Base-by-base conservation (phyloP, 2,113 vertebrate species). In the Smithornis capensis region DNA sequence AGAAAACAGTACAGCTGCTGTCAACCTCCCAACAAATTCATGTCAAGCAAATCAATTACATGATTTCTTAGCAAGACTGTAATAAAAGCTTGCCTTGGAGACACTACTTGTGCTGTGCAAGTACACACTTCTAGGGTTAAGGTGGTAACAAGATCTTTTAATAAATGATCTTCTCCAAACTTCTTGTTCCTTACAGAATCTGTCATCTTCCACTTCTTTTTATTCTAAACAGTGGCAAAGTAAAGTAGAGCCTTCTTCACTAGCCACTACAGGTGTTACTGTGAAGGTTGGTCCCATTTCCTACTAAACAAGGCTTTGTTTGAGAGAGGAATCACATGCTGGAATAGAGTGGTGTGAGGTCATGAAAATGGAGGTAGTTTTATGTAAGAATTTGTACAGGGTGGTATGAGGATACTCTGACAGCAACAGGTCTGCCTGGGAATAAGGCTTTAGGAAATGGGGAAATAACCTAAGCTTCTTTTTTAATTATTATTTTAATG, bases 1-100 rank as follows among this genome's bases (percentile, higher is more conserved):
- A 59, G 75, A 31, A 85, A 88, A 64, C 85, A 80, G 56, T 59
- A 14, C 45, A 50, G 73, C 76, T 86, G 53, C 92, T 88, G 78
- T 74, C 82, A 92, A 57, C 56, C 80, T 94, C 63, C 70, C 62
- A 85, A 37, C 62, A 68, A 44, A 89, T 71, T 75, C 38, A 35
- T 87, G 67, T 85, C 52, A n/a, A 44, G 78, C 68, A 76, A 75
- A 93, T 59, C 82, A 88, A 69, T 85, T 85, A 40, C 10, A 15
- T 23, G 71, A 57, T 93, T 83, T 90, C 71, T 71, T 87, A 94
- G 73, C 75, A 73, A 65, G 87, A 2, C 85, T 65, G 49, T 64
- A 79, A 80, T 79, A 83, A 88, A 85, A 90, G 94, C 88, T 96
- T 88, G 40, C 75, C 55, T n/a, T 90, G 88, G 88, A 92, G 75